Base-by-base conservation (phyloP, 2,113 vertebrate genomes). In the Eudyptes chrysolophus region DNA sequence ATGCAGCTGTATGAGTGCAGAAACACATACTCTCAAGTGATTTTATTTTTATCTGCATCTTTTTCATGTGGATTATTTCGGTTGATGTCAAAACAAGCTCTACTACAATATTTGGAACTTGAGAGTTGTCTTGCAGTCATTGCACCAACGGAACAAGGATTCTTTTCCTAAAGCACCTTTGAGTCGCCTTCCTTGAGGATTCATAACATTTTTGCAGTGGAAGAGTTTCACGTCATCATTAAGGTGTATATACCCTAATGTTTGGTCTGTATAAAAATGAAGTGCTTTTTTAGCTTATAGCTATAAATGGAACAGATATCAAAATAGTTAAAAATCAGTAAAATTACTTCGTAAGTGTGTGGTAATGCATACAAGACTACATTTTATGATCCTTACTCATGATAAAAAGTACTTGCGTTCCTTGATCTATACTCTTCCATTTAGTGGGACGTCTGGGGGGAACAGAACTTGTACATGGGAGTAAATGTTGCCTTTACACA, bases 391-490 rank as follows among this genome's bases (percentile, higher is more conserved):
- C 42, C 40, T 60, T 68, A 10, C 13, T 81, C 16, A 3, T 40
- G 32, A 27, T 68, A 26, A 40, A 22, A 46, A 91, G 16, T 49
- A 32, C 24, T 69, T 46, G 0, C 0, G 5, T 60, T 40, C 9
- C 8, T 57, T 80, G 18, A 42, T 58, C 12, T 61, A 1, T 52
- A 26, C 4, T 68, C 42, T 20, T 55, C 30, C 11, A 21, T 5
- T 1, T 27, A 46, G 34, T 54, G 60, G 30, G 27, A 21, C 36
- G 55, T 68, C 5, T 7, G 4, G 6, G 25, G 20, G 6, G 2
- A 42, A 16, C 7, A 51, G 26, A 82, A 4, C 2, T 84, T 54
- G 9, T 42, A n/a, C 3, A 5, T 22, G 8, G 61, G 9, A 75
- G 6, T 38, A 38, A 68, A 24, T 26, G 9, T n/a, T 71, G 8